phyloP scores from a whole-genome alignment of 2,888 invertebrate species.

The Epicampocera succincta region DNA sequence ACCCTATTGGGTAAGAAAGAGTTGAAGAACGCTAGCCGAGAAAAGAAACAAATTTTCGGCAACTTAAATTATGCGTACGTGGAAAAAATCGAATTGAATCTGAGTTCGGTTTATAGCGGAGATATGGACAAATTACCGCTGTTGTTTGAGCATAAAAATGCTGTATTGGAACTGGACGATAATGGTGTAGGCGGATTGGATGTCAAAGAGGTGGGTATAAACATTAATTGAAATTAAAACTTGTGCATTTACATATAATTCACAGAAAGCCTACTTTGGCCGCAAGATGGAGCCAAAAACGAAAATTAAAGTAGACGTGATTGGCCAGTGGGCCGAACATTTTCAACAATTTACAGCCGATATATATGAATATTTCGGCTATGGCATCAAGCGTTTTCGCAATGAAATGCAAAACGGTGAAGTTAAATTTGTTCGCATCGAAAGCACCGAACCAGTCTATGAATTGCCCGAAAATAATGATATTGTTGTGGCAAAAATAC shows the following conservation, averaged over 20 bases:
- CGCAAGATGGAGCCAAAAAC: slow-evolving; percentile 76
- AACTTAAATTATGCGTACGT: slow-evolving; percentile 77
- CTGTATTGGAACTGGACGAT: slow-evolving; percentile 74
- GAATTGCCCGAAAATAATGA: slow-evolving; percentile 74
- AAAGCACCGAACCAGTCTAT: slow-evolving; percentile 77
- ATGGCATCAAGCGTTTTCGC: slow-evolving; percentile 75
- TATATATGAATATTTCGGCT: slow-evolving; percentile 77
- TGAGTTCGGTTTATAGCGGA: slow-evolving; percentile 71
- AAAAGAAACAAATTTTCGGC: slow-evolving; percentile 77
- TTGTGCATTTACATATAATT: not conserved
- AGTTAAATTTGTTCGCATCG: slow-evolving; percentile 75
- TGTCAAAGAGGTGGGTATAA: slow-evolving; percentile 72
- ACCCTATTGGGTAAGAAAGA: slow-evolving; percentile 74
- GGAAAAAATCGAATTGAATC: slow-evolving; percentile 76
- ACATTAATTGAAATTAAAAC: no score
- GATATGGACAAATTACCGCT: slow-evolving; percentile 74
- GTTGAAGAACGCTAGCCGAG: slow-evolving; percentile 75
- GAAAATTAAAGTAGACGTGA: slow-evolving; percentile 76
- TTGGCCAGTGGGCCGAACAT: slow-evolving; percentile 79
- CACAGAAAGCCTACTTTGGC: slow-evolving; percentile 76
- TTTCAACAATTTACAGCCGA: slow-evolving; percentile 75
- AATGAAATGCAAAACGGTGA: slow-evolving; percentile 72
- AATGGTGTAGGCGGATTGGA: slow-evolving; percentile 76
- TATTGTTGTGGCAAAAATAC: slow-evolving; percentile 66
- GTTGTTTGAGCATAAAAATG: slow-evolving; percentile 75